A percentile compares a stretch with the other conserved stretches of the same genome.
phyloP scores from a whole-genome alignment of 92 coral and sea anemone genomes.

The Diadumene lineata region DNA sequence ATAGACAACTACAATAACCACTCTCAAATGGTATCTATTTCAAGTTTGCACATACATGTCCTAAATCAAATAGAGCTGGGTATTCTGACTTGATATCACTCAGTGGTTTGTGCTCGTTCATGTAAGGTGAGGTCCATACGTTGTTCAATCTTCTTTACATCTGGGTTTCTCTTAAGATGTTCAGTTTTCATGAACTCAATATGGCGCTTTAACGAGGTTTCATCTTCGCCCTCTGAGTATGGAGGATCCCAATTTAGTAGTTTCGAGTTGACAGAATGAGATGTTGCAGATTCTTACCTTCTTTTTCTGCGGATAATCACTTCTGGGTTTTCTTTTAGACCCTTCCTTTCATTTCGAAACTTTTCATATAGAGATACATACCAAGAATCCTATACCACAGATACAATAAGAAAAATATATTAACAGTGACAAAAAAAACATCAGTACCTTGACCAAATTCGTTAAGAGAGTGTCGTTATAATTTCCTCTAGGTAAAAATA shows the following conservation, averaged over 20 bases:
- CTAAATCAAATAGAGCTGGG: constrained; percentile 60
- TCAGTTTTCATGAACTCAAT: constrained; percentile 42
- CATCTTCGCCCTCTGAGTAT: constrained; percentile 72
- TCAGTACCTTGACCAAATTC: not conserved
- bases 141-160: constrained; percentile 33
- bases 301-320: not conserved
- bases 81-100: constrained; percentile 43
- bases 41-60: constrained; percentile 39
- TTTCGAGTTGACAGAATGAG: constrained; percentile 1
- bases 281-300: no score
- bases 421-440: not conserved
- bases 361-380: no score
- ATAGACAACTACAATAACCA: no score
- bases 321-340: not conserved
- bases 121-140: constrained; percentile 63
- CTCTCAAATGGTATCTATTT: no score
- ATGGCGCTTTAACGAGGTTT: constrained; percentile 48
- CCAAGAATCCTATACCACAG: no score
- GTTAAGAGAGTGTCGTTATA: not conserved
- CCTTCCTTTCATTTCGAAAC: not conserved
- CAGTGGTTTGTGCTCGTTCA: constrained; percentile 28
- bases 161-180: constrained; percentile 49
- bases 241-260: constrained; percentile 73
- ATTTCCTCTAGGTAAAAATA: no score
- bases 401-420: no score